Percentiles rank a stretch among this genome's conserved stretches.
These are phyloP conservation scores for Molossus molossus DNA, from an alignment of 2,797 vertebrate genomes.

Conservation along the genomic window DNA sequence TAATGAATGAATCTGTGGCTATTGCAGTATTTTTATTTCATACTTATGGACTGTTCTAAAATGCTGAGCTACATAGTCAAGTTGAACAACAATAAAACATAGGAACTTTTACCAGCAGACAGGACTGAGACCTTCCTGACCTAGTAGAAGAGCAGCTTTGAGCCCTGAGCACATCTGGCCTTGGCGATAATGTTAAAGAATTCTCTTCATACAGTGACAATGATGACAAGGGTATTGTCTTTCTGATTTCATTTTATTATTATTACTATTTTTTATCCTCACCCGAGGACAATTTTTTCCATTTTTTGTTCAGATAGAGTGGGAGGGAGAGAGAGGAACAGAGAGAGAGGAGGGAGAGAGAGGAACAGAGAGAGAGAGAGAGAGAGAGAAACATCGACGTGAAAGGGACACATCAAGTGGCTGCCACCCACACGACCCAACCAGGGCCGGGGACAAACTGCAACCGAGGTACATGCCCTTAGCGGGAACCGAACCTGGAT, in stretches of 20 bases:
- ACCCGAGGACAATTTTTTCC: too few species aligned
- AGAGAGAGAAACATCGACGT: too few species aligned
- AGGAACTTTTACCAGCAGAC: background rate
- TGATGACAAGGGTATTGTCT: background rate
- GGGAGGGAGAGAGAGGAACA: too few species aligned
- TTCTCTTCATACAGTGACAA: background rate
- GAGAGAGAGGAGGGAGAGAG: too few species aligned
- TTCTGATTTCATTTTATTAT: background rate
- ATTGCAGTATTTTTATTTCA: background rate
- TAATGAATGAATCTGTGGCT: background rate
- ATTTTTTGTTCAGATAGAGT: too few species aligned
- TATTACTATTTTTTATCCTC: too few species aligned
- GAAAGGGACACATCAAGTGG: too few species aligned
- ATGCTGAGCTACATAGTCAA: background rate
- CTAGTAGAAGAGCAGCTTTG: background rate
- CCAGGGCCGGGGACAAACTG: too few species aligned
- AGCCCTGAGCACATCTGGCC: background rate
- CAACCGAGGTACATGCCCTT: too few species aligned
- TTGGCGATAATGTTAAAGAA: background rate
- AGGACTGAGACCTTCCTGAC: background rate
- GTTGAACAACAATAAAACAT: slow-evolving; percentile 13
- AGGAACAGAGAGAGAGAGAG: too few species aligned
- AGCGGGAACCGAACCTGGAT: too few species aligned
- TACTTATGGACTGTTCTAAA: background rate
- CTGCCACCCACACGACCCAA: too few species aligned